These are phyloP conservation scores for Brachirus orientalis DNA, from an alignment of 2,113 vertebrate species.

Conservation along the genomic window DNA sequence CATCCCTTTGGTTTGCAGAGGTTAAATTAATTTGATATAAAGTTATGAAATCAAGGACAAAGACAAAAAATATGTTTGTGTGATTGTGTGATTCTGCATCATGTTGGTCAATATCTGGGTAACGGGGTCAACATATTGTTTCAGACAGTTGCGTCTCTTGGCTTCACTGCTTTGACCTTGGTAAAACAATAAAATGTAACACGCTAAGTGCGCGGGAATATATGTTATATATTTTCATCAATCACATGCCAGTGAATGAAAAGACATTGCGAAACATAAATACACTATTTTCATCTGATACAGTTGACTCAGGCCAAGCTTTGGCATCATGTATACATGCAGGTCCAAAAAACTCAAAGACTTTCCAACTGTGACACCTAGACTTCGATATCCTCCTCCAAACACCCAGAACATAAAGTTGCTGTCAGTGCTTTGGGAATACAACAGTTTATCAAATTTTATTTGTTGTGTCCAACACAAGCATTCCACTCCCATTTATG, in stretches of 20 bases:
- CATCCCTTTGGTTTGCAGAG: too few species aligned
- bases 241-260: too few species aligned
- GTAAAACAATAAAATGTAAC: constrained; percentile 29
- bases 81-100: not conserved
- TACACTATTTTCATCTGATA: constrained; percentile 13
- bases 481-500: constrained; percentile 37
- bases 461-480: constrained; percentile 45
- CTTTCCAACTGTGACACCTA: constrained; percentile 46
- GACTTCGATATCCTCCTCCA: not conserved
- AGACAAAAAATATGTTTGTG: too few species aligned
- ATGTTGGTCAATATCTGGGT: constrained; percentile 45
- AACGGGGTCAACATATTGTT: constrained; percentile 36
- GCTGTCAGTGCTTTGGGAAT: constrained; percentile 7
- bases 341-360: too few species aligned
- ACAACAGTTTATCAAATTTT: constrained; percentile 51
- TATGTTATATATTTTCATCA: too few species aligned
- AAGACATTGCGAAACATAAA: constrained; percentile 11
- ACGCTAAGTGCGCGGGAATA: too few species aligned
- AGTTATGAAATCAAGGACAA: too few species aligned
- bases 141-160: constrained; percentile 13
- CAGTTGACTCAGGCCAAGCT: constrained; percentile 26
- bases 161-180: constrained; percentile 35
- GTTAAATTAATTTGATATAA: too few species aligned
- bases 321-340: too few species aligned
- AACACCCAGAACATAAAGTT: constrained; percentile 16